A percentile compares a stretch with the other conserved stretches of the same genome.
These are phyloP conservation scores for Trematocara unimaculatum DNA, from an alignment of 2,113 vertebrate genomes.

Conservation along the genomic window DNA sequence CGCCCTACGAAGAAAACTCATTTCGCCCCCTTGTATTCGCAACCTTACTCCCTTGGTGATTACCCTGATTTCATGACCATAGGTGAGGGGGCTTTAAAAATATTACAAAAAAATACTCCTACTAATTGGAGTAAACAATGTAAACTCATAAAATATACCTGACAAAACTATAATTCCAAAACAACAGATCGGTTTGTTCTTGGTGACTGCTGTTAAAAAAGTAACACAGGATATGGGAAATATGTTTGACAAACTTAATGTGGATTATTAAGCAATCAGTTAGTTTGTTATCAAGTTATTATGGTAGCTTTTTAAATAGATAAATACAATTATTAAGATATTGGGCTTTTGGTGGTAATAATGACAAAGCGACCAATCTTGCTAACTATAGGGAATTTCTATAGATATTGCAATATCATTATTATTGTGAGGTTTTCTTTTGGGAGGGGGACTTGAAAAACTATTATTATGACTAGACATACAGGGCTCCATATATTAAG, in stretches of 20 bases:
- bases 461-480: neutral
- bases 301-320: neutral
- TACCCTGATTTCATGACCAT: neutral
- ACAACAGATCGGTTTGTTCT: neutral
- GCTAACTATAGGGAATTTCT: neutral
- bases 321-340: neutral
- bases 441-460: neutral
- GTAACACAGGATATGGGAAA: neutral
- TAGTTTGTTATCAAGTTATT: neutral
- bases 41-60: neutral
- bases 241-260: neutral
- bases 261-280: neutral
- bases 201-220: neutral
- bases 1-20: neutral
- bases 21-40: neutral
- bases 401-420: neutral
- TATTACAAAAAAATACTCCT: neutral
- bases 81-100: neutral
- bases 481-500: neutral
- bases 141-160: neutral
- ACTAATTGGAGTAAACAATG: neutral
- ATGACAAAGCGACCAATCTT: neutral
- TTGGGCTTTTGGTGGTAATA: neutral
- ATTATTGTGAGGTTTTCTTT: neutral
- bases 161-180: neutral